Percentiles rank a stretch among this genome's conserved stretches.
These are phyloP conservation scores for Lordiphosa stackelbergi DNA, from an alignment of 1,140 invertebrate species.

Conservation along the genomic window DNA sequence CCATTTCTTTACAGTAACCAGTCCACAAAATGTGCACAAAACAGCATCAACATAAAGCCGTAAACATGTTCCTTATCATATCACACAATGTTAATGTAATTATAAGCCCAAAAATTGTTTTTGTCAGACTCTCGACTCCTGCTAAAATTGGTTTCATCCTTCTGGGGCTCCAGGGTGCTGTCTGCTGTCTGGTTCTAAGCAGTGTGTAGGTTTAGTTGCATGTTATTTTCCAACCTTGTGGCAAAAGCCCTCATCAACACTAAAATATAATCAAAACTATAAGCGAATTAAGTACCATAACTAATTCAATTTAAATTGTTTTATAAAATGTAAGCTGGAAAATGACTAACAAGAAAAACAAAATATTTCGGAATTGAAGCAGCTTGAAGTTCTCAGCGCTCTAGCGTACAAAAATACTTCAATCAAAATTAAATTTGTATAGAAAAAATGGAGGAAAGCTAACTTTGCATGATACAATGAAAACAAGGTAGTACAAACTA, in stretches of 20 bases:
- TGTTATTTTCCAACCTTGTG: conserved; percentile 6
- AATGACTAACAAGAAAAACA: no score
- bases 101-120: conserved; percentile 43
- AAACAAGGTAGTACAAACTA: no score
- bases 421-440: no score
- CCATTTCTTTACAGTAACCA: conserved; percentile 36
- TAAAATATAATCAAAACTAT: conserved; percentile 28
- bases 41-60: conserved; percentile 38
- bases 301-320: conserved; percentile 22
- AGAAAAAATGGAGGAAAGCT: no score
- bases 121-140: conserved; percentile 27
- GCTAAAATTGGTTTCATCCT: conserved; percentile 8
- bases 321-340: not conserved
- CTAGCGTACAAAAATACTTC: no score
- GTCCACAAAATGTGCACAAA: conserved; percentile 40
- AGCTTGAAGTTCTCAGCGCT: no score
- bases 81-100: conserved; percentile 54
- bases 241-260: conserved; percentile 11
- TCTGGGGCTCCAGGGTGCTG: no score
- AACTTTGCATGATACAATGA: no score
- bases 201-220: not conserved
- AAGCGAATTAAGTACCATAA: conserved; percentile 41
- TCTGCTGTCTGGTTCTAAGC: not conserved
- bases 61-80: conserved; percentile 47
- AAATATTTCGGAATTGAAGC: no score